Evolutionary conservation across 2,113 vertebrate genomes (phyloP).

Genomic region (Anas platyrhynchos): DNA sequence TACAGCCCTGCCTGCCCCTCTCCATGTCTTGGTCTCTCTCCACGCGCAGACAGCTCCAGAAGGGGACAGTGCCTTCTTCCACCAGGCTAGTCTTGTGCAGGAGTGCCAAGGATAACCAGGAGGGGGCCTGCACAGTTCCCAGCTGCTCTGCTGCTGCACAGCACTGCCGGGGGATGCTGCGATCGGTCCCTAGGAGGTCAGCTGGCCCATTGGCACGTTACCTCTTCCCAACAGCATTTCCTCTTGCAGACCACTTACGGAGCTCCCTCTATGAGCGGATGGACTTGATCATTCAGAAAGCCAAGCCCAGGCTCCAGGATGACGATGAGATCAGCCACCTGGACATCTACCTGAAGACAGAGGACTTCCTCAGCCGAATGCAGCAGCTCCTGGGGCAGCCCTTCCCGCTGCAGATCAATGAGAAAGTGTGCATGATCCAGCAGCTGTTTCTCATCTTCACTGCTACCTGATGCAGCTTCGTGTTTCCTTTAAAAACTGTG

Average conservation of each 20-base stretch:
- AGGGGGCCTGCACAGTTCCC: not conserved
- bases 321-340: constrained; percentile 74
- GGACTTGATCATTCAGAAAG: constrained; percentile 71
- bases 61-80: not conserved
- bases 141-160: not conserved
- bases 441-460: constrained; percentile 66
- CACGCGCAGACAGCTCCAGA: not conserved
- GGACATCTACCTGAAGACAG: constrained; percentile 76
- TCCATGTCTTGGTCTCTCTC: not conserved
- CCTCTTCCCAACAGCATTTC: not conserved
- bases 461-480: not conserved
- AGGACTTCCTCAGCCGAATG: constrained; percentile 77
- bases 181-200: not conserved
- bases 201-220: not conserved
- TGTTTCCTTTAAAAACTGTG: not conserved
- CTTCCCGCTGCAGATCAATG: constrained; percentile 78
- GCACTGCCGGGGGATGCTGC: not conserved
- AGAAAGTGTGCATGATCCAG: constrained; percentile 80
- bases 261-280: constrained; percentile 72
- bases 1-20: not conserved
- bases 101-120: not conserved
- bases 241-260: constrained; percentile 75
- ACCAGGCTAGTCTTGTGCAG: not conserved
- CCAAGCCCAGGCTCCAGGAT: constrained; percentile 73
- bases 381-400: constrained; percentile 74